Conservation (phyloP, 2,797 vertebrate species). For the Cephalopachus bancanus region DNA sequence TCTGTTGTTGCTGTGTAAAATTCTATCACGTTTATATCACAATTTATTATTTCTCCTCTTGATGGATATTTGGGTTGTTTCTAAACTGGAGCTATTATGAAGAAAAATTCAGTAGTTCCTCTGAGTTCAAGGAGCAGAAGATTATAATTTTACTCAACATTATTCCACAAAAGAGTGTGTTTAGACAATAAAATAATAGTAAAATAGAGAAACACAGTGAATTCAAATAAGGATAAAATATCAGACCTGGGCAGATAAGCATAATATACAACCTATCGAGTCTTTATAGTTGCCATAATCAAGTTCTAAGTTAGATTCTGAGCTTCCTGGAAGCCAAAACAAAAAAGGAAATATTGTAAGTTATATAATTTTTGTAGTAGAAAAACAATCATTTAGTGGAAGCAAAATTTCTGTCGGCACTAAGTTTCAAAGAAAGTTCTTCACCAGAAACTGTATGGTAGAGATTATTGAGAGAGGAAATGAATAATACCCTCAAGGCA, state of each 20-base stretch:
- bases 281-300: neutral
- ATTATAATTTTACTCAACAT: neutral
- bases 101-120: neutral
- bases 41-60: neutral
- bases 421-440: slow-evolving; percentile 45
- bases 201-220: slow-evolving; percentile 19
- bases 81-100: neutral
- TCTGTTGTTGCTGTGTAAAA: neutral
- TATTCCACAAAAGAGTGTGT: neutral
- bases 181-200: neutral
- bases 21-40: neutral
- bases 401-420: neutral
- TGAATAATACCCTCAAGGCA: neutral
- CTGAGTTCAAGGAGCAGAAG: neutral
- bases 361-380: neutral
- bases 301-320: slow-evolving; percentile 24
- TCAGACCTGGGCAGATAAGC: neutral
- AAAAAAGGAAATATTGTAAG: neutral
- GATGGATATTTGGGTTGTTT: neutral
- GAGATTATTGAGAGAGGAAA: neutral
- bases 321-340: slow-evolving; percentile 39
- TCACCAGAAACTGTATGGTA: neutral
- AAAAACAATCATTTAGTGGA: neutral
- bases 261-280: neutral
- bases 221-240: slow-evolving; percentile 49